phyloP scores from a whole-genome alignment of 2,113 vertebrate species.

The Eudorcas thomsonii region DNA sequence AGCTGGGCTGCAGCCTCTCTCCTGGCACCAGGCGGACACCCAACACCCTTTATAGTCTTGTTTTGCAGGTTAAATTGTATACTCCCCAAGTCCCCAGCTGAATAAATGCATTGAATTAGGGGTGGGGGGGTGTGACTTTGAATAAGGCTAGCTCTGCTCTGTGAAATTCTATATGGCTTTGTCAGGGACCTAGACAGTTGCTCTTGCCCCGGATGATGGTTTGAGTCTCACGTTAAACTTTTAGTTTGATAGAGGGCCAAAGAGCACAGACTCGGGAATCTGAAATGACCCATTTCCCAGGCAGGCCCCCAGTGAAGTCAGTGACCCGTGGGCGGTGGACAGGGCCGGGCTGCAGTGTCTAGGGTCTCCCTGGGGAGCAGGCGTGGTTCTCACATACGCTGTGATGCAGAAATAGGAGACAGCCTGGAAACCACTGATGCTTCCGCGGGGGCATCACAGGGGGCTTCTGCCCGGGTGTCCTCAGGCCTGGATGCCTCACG shows the following conservation, averaged over 20 bases:
- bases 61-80: conserved; percentile 59
- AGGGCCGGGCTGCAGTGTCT: conserved; percentile 66
- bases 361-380: conserved; percentile 61
- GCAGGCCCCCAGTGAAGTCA: conserved; percentile 51
- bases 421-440: conserved; percentile 13
- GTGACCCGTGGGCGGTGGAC: conserved; percentile 58
- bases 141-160: conserved; percentile 37
- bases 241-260: conserved; percentile 64
- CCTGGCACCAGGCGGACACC: conserved; percentile 63
- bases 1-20: conserved; percentile 38
- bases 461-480: neutral
- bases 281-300: conserved; percentile 62
- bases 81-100: conserved; percentile 67
- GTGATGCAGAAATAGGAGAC: conserved; percentile 81
- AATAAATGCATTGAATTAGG: conserved; percentile 59
- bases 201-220: conserved; percentile 37
- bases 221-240: conserved; percentile 59
- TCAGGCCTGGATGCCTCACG: neutral
- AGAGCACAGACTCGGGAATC: conserved; percentile 58
- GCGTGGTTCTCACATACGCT: conserved; percentile 76
- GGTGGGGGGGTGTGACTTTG: neutral
- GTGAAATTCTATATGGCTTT: conserved; percentile 63
- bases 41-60: conserved; percentile 70
- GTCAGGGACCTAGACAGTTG: conserved; percentile 54
- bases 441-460: conserved; percentile 35